These are phyloP conservation scores for Onychomys arenicola DNA, from an alignment of 2,797 vertebrate species.

Conservation along the genomic window DNA sequence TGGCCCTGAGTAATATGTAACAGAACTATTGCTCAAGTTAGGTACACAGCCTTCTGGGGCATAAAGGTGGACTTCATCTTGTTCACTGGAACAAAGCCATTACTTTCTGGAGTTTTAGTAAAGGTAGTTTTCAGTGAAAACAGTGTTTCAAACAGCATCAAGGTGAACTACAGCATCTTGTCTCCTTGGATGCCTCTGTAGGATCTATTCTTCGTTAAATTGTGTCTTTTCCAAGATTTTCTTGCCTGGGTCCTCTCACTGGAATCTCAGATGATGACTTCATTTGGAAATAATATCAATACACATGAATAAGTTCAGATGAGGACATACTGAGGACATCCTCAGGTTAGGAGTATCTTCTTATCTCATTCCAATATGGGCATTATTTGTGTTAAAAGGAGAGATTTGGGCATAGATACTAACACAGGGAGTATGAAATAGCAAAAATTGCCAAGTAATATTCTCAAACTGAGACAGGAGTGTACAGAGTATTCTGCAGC, in stretches of 20 bases:
- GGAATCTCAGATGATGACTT: background rate
- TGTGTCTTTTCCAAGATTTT: background rate
- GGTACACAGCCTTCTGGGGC: background rate
- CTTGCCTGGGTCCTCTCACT: background rate
- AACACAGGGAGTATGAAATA: background rate
- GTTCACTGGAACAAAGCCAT: background rate
- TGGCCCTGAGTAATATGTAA: background rate
- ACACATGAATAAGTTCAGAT: background rate
- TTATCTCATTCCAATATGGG: background rate
- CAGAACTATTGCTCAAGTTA: background rate
- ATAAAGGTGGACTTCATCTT: background rate
- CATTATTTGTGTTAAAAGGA: background rate
- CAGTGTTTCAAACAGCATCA: background rate
- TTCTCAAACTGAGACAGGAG: background rate
- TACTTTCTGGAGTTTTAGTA: background rate
- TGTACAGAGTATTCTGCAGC: background rate
- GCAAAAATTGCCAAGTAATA: background rate
- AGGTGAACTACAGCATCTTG: background rate
- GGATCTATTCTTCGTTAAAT: background rate
- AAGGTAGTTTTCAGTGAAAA: background rate
- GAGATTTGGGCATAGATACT: background rate
- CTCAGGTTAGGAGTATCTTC: background rate
- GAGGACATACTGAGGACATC: background rate
- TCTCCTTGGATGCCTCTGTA: background rate
- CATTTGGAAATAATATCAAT: background rate